Percentiles rank a stretch among this genome's conserved stretches.
These are phyloP conservation scores for Dendrolimus pini DNA, from an alignment of 2,888 invertebrate species.

Conservation along the genomic window DNA sequence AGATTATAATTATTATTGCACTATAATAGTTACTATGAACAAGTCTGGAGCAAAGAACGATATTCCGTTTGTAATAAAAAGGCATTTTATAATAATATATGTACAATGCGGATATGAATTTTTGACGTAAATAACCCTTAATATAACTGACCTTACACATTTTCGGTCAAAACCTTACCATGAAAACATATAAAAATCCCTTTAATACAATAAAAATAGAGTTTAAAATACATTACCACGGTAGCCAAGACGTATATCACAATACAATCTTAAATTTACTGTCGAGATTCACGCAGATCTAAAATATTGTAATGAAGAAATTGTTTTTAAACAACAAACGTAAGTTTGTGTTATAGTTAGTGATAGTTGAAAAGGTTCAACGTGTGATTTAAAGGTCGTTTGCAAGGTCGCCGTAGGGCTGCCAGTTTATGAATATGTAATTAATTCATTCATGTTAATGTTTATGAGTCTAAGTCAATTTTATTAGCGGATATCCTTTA, in stretches of 20 bases:
- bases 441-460: not conserved
- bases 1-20: too few species aligned
- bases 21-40: too few species aligned
- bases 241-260: not conserved
- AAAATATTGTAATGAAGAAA: not conserved
- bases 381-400: conserved; percentile 43
- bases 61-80: too few species aligned
- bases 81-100: not conserved
- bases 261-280: conserved; percentile 2
- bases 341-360: conserved; percentile 16
- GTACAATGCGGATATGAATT: conserved; percentile 16
- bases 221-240: not conserved
- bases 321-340: conserved; percentile 6
- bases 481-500: not conserved
- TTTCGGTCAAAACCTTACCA: conserved; percentile 5
- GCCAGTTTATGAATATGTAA: not conserved
- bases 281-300: not conserved
- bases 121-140: conserved; percentile 8
- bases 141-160: not conserved
- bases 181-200: not conserved
- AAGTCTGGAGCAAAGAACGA: too few species aligned
- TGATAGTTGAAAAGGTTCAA: conserved; percentile 46
- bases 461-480: not conserved
- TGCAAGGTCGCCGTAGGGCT: conserved; percentile 32
- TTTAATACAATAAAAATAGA: not conserved